These are phyloP conservation scores for Diglossa brunneiventris DNA, from an alignment of 2,113 vertebrate genomes.

Conservation along the genomic window DNA sequence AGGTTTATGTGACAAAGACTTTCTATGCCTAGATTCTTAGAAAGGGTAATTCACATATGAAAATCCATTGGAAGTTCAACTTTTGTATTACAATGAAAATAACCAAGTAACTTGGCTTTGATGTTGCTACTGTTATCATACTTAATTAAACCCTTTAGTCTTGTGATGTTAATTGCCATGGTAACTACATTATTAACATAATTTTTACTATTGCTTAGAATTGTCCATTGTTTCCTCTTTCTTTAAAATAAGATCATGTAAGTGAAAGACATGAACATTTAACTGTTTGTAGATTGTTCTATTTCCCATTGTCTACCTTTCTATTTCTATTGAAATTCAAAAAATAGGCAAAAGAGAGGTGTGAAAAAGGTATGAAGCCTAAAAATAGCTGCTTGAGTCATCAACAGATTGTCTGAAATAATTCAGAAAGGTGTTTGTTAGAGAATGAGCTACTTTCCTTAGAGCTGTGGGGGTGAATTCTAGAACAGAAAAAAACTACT, in stretches of 20 bases:
- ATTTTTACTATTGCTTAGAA: background rate
- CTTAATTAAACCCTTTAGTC: background rate
- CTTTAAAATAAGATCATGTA: background rate
- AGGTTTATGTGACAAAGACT: background rate
- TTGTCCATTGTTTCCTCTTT: background rate
- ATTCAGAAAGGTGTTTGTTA: constrained; percentile 33
- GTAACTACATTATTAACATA: background rate
- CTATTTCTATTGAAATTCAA: constrained; percentile 7
- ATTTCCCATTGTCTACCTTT: background rate
- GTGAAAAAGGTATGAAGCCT: background rate
- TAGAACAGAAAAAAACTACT: background rate
- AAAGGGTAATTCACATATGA: background rate
- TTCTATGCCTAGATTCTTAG: background rate
- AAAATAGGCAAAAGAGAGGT: background rate
- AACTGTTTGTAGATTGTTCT: background rate
- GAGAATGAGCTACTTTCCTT: background rate
- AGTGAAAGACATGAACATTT: background rate
- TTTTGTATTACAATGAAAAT: background rate
- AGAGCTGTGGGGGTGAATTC: background rate
- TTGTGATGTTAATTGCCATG: background rate
- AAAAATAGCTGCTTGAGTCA: constrained; percentile 54
- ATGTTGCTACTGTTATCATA: background rate
- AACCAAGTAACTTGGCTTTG: background rate
- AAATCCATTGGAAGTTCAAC: background rate
- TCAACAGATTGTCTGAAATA: constrained; percentile 47